Evolutionary conservation across 2,113 vertebrate genomes (phyloP).

Genomic region (Pseudopipra pipra): DNA sequence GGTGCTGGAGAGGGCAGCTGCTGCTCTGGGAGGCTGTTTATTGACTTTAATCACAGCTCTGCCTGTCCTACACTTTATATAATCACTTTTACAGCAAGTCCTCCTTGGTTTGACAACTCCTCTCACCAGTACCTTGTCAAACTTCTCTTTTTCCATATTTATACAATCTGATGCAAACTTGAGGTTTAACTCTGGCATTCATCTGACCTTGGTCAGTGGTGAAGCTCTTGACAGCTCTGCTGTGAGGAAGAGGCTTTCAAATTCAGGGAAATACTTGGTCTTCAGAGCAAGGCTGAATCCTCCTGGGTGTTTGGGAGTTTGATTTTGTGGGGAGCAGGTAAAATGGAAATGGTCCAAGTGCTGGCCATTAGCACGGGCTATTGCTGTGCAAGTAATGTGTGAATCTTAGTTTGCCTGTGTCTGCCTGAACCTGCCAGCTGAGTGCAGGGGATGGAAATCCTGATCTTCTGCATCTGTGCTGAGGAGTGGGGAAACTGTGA

Average conservation of each 20-base stretch:
- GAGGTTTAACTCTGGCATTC: not conserved
- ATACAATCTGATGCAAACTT: not conserved
- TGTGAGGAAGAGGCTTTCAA: not conserved
- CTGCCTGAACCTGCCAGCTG: not conserved
- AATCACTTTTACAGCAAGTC: not conserved
- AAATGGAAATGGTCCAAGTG: not conserved
- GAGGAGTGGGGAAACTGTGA: not conserved
- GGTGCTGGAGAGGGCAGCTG: not conserved
- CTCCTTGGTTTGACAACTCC: not conserved
- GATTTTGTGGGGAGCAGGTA: not conserved
- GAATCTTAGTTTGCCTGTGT: not conserved
- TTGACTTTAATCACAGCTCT: conserved; percentile 10
- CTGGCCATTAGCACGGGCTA: not conserved
- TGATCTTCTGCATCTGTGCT: not conserved
- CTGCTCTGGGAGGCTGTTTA: not conserved
- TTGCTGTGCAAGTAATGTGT: not conserved
- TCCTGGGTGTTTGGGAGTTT: not conserved
- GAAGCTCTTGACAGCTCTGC: not conserved
- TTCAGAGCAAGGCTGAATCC: not conserved
- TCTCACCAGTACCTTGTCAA: not conserved
- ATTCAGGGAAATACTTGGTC: not conserved
- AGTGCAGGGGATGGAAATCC: not conserved
- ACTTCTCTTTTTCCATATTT: not conserved
- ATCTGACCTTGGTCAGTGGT: not conserved
- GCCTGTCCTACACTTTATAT: not conserved